These are phyloP conservation scores for Dicrurus megarhynchus DNA, from an alignment of 2,113 vertebrate genomes.

Conservation along the genomic window DNA sequence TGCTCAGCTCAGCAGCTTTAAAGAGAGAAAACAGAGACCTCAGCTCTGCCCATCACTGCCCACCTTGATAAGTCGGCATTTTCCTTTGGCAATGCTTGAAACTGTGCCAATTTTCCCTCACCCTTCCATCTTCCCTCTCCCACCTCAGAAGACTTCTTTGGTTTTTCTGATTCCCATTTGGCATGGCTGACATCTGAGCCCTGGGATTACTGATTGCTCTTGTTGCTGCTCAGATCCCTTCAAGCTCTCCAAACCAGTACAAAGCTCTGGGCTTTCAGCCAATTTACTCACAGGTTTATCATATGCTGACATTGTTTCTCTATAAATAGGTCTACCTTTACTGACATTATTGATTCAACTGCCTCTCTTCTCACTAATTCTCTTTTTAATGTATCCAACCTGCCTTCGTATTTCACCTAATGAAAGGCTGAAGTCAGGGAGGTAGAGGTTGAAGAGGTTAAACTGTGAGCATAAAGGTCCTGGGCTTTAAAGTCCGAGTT, in stretches of 20 bases:
- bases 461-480: background rate
- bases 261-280: constrained; percentile 56
- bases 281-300: constrained; percentile 59
- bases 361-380: constrained; percentile 50
- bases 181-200: background rate
- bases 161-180: background rate
- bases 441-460: constrained; percentile 31
- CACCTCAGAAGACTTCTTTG: background rate
- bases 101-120: background rate
- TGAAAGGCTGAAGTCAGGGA: constrained; percentile 21
- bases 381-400: constrained; percentile 36
- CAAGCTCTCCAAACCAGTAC: constrained; percentile 7
- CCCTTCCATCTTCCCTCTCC: background rate
- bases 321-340: constrained; percentile 62
- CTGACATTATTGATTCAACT: constrained; percentile 59
- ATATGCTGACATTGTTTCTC: constrained; percentile 65
- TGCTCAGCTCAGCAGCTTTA: background rate
- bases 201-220: background rate
- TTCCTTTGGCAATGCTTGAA: background rate
- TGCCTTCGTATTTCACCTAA: background rate
- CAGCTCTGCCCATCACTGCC: background rate
- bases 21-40: background rate
- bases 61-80: background rate
- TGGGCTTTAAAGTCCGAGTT: background rate
- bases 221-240: background rate